These are phyloP conservation scores for Myathropa florea DNA, from an alignment of 2,888 invertebrate genomes.

Conservation along the genomic window DNA sequence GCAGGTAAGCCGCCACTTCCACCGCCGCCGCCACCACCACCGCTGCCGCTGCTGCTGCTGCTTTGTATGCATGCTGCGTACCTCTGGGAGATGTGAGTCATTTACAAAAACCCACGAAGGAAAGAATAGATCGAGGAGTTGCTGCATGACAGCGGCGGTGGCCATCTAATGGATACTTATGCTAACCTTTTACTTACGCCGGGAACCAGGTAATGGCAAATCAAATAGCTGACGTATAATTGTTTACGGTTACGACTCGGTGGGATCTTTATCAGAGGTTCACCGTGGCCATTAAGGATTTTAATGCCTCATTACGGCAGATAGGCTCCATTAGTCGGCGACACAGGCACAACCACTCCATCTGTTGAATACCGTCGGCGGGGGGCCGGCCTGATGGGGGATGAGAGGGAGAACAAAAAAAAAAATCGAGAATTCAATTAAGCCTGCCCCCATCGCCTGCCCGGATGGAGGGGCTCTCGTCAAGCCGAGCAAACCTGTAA, in stretches of 20 bases:
- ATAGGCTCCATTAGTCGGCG: slow-evolving; percentile 40
- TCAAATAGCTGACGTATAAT: slow-evolving; percentile 8
- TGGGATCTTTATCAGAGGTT: not conserved
- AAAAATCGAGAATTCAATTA: slow-evolving; percentile 48
- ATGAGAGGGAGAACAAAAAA: not conserved
- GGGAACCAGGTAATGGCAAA: not conserved
- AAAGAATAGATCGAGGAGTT: not conserved
- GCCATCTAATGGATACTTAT: not conserved
- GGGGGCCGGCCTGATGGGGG: not conserved
- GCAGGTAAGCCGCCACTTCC: slow-evolving; percentile 12
- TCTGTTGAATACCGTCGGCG: slow-evolving; percentile 37
- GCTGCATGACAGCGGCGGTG: not conserved
- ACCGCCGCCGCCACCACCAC: not conserved
- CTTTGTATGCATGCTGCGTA: slow-evolving; percentile 54
- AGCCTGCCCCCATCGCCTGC: not conserved
- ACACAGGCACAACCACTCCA: slow-evolving; percentile 1
- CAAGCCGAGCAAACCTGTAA: not conserved
- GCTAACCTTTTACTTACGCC: slow-evolving; percentile 22
- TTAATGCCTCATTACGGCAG: slow-evolving; percentile 28
- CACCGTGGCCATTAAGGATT: slow-evolving; percentile 37
- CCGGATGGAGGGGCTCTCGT: no score
- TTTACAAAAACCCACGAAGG: slow-evolving; percentile 19
- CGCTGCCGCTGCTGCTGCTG: slow-evolving; percentile 1
- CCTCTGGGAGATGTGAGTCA: slow-evolving; percentile 44
- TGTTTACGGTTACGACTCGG: slow-evolving; percentile 17